A percentile compares a stretch with the other conserved stretches of the same genome.
Conservation (phyloP, 2,888 invertebrate species). For the Drosophila recens region DNA sequence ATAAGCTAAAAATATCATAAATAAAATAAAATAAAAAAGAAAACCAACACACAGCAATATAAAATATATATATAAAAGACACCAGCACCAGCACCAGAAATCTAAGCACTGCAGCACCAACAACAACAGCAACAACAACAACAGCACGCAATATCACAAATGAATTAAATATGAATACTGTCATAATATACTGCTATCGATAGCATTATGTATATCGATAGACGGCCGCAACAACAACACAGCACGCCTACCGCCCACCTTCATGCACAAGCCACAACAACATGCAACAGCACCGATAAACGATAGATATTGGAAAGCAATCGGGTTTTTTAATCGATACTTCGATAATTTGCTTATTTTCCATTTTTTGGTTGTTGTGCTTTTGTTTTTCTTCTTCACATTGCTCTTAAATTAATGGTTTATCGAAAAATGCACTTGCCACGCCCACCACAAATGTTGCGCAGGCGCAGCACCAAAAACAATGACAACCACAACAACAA, state of each 20-base stretch:
- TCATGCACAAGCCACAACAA: conserved; percentile 46
- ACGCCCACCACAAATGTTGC: conserved; percentile 71
- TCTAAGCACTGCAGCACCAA: conserved; percentile 73
- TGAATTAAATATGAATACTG: conserved; percentile 24
- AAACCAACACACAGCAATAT: conserved; percentile 76
- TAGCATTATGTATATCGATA: conserved; percentile 31
- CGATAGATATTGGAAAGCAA: conserved; percentile 45
- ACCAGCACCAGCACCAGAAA: conserved; percentile 67
- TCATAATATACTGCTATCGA: conserved; percentile 48
- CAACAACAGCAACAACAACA: conserved; percentile 44
- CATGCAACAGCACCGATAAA: conserved; percentile 34
- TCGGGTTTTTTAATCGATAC: conserved; percentile 68
- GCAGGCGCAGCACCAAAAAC: conserved; percentile 78
- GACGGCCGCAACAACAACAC: conserved; percentile 27
- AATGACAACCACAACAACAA: conserved; percentile 48
- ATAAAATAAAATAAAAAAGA: conserved; percentile 36
- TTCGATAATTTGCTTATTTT: conserved; percentile 40
- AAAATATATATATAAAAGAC: conserved; percentile 54
- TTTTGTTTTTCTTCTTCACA: conserved; percentile 24
- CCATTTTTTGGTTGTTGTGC: conserved; percentile 37
- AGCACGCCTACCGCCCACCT: conserved; percentile 48
- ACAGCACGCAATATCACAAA: conserved; percentile 65
- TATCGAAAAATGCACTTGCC: conserved; percentile 62
- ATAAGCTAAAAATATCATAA: conserved; percentile 86
- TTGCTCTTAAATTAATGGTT: conserved; percentile 22